Percentiles rank a stretch among this genome's conserved stretches.
Evolutionary conservation across 2,113 vertebrate species (phyloP).

Genomic region (Pogonocichla stellata): DNA sequence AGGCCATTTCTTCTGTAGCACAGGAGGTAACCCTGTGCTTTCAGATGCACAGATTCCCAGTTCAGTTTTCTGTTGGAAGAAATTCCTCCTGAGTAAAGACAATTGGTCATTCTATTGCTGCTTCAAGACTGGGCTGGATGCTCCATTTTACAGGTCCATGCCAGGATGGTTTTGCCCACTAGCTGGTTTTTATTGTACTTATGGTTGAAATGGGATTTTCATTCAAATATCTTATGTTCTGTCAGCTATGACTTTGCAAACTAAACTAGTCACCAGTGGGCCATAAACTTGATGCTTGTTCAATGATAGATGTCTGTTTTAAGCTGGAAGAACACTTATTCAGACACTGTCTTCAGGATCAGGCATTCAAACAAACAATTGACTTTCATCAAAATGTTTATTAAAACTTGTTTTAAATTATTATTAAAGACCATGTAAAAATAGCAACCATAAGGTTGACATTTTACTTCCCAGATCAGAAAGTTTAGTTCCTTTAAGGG

Average conservation of each 20-base stretch:
- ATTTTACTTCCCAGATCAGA: neutral
- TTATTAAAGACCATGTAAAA: neutral
- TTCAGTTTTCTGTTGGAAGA: constrained; percentile 12
- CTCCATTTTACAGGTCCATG: neutral
- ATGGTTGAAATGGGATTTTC: constrained; percentile 18
- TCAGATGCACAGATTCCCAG: neutral
- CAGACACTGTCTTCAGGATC: neutral
- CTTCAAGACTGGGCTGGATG: neutral
- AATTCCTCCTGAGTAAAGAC: neutral
- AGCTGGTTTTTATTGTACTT: neutral
- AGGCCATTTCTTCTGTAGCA: neutral
- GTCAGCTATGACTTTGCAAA: neutral
- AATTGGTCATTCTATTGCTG: neutral
- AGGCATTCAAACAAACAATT: neutral
- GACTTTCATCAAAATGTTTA: neutral
- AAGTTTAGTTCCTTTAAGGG: neutral
- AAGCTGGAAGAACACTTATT: neutral
- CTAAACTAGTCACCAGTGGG: neutral
- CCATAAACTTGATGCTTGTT: neutral
- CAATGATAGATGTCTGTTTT: neutral
- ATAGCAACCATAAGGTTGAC: neutral
- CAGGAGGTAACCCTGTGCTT: neutral
- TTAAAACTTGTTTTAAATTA: neutral
- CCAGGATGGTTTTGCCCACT: neutral
- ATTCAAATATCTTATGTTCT: neutral